Base-by-base conservation (phyloP, 1,140 invertebrate genomes). In the Monomorium pharaonis region DNA sequence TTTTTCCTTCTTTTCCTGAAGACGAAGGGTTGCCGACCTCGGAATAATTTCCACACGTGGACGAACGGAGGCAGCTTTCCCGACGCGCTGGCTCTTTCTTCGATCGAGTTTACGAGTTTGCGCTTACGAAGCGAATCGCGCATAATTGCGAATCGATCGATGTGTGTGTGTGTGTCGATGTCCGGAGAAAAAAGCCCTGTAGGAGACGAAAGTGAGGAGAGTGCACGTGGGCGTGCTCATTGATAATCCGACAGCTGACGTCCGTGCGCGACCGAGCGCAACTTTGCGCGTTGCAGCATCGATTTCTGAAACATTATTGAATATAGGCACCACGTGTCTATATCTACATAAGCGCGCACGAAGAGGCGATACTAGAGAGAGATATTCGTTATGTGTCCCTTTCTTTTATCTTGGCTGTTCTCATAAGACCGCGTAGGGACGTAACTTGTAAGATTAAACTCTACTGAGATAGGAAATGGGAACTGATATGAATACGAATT, bases 191-290 rank as follows among this genome's bases (percentile, higher is more conserved):
- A 72, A 47, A 47, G 49, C 33, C 21, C n/a, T n/a, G 62, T n/a
- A 18, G 44, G 30, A 67, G 44, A 70, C 5, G 63, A 33, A 76
- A 76, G 51, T 84, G 49, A 54, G 56, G 27, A n/a, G 16, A 44
- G 47, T 30, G 76, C 76, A 81, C 91, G 92, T 93, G 83, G 92
- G 92, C 75, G 92, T 85, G 69, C 89, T 90, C 92, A 93, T 93
- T 93, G 92, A 93, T 93, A 93, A 87, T 90, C 65, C 84, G 88
- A 88, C 75, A 86, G 70, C 77, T 80, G 85, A 60, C 70, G 86
- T 86, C 30, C 44, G 84, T 75, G 78, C 85, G 86, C 88, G 89
- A 88, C 89, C 84, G 67, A 76, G 70, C 63, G 77, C 56, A 33
- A 67, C 14, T 24, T 47, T 47, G 75, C 49, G 63, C 63, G 63